Evolutionary conservation across 2,888 invertebrate genomes (phyloP), one percentile per base, ranked within the genome.

Genomic region (Drosophila cracens): DNA sequence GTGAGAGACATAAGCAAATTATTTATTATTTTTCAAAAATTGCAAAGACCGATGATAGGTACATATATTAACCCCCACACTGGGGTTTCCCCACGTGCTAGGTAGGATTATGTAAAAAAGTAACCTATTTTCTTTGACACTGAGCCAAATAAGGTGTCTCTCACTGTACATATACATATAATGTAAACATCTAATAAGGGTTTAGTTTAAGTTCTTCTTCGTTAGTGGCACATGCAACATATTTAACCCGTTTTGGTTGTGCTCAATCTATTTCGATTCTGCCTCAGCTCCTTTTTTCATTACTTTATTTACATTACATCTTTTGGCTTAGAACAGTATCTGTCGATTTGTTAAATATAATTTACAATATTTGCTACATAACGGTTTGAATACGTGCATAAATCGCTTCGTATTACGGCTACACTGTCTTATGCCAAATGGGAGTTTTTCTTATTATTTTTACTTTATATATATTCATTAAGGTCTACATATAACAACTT

Each of bases 261-360:
- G 51, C 43, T 56, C 29, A 31, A 43, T 18, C 27, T 5, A 49
- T 18, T 49, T 49, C 49, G 10, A 4, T 29, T 16, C 46, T 46
- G 21, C 7, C 46, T 43, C 40, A 10, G n/a, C 33, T 40, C 11
- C 5, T 13, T 43, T 13, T 13, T 43, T 13, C 7, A 13, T 46
- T 27, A 18, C 18, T 18, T 11, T 78, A 62, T 71, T 56, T 76
- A 76, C 70, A 74, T 11, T 48, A 61, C 60, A 76, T 62, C 48
- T 61, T 77, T 73, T 69, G 73, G 68, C 76, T 53, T 64, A 46
- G 60, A 76, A 64, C 63, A 72, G 56, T 58, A 36, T 49, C 16
- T 53, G 60, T 25, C 58, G 40, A 52, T 49, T 40, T 43, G 34
- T 48, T 49, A 54, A 54, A 48, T n/a, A 71, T 65, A 65, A 54